Conservation (phyloP, 2,113 vertebrate genomes). For the Peromyscus polionotus region DNA sequence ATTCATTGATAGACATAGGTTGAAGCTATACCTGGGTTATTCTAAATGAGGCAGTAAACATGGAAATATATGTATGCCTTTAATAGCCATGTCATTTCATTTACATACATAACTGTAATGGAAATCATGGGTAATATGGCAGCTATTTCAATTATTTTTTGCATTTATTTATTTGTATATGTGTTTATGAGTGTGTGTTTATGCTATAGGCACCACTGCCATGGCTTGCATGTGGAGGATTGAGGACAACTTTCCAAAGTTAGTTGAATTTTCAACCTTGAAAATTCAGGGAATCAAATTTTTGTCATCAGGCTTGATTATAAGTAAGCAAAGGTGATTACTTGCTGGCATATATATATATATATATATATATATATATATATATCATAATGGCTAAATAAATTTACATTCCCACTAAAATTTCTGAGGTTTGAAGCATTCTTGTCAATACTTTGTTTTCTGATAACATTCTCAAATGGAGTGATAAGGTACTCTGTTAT, state of each 20-base stretch:
- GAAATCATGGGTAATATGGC: not conserved
- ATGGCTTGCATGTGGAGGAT: too few relatives aligned
- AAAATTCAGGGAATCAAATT: not conserved
- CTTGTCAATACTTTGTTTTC: not conserved
- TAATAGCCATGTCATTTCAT: not conserved
- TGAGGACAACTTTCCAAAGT: not conserved
- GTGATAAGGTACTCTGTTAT: not conserved
- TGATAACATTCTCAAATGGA: not conserved
- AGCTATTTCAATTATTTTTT: not conserved
- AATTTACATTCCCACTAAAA: not conserved
- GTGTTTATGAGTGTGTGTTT: too few relatives aligned
- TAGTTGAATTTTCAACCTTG: not conserved
- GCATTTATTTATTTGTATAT: not conserved
- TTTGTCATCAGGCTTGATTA: not conserved
- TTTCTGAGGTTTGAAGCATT: not conserved
- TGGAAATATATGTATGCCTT: not conserved
- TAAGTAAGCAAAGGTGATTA: not conserved
- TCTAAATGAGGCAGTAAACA: not conserved
- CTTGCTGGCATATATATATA: not conserved
- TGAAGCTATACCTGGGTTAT: not conserved
- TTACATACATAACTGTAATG: not conserved
- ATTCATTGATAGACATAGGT: too few relatives aligned
- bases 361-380: not conserved
- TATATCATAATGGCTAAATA: not conserved
- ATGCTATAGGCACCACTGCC: not conserved